Base-by-base conservation (phyloP, 2,797 vertebrate genomes). In the Sebastes jordani region DNA sequence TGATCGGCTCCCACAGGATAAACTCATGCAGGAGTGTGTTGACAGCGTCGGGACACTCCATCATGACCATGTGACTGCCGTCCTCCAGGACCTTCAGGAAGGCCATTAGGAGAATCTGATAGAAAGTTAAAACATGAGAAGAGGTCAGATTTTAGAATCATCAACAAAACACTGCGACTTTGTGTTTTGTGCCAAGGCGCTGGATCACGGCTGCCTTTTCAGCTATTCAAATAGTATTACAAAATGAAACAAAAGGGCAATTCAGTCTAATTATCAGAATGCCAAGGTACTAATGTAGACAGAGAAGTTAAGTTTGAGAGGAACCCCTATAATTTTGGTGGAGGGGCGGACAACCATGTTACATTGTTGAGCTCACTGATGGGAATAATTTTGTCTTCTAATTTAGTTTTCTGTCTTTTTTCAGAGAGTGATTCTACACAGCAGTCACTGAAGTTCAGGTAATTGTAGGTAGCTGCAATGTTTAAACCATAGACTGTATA, bases 21-120 rank as follows among this genome's bases (percentile, higher is more conserved):
- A 98, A 99, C 92, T 99, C 98, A 0, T 99, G 97, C 66, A 99
- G 93, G 73, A 99, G 96, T 0, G 98, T 99, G 94, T 99, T 99
- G 71, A 99, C 98, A 0, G 96, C 94, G 69, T 99, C 97, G 0
- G 98, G 98, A 81, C 98, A 99, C 91, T 99, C 98, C 92, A 99
- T 95, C 98, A 99, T 99, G 87, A 99, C 95, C 98, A 99, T 99
- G 95, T 99, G 98, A 91, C 98, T 99, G 74, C 98, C 98, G 6
- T 99, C 97, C 1, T 99, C 97, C 30, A 99, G 96, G 78, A 99
- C 94, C 91, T 99, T 99, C 82, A 99, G 95, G 91, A 99, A 99
- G 5, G 97, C 97, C 76, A 99, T 93, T 4, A 99, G 93, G 46
- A 99, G 96, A 88, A 99, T 99, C 98, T 99, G 93, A 71, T 6